These are phyloP conservation scores for Mormyrops attenuatus DNA, from an alignment of 2,797 vertebrate species.

Conservation along the genomic window DNA sequence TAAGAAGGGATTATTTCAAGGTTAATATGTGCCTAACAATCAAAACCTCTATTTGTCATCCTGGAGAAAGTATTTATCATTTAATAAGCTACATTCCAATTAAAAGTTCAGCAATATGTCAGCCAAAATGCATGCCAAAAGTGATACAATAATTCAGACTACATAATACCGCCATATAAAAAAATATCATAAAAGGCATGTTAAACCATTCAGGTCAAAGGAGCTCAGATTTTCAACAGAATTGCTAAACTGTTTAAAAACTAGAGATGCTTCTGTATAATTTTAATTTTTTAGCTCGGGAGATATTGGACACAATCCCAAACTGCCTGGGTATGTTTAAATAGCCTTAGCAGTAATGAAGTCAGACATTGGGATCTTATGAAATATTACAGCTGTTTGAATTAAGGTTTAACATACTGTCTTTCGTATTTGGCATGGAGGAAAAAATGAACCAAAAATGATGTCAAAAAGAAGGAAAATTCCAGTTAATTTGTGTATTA, in stretches of 20 bases:
- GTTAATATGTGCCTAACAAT: neutral
- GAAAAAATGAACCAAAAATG: neutral
- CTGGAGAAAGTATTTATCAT: neutral
- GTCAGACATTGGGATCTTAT: neutral
- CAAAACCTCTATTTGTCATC: neutral
- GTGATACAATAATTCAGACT: neutral
- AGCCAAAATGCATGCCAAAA: neutral
- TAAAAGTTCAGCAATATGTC: neutral
- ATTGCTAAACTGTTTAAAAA: neutral
- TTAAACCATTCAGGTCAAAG: neutral
- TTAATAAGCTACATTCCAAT: neutral
- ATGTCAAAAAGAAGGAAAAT: neutral
- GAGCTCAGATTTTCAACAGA: neutral
- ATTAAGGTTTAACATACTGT: neutral
- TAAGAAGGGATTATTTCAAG: neutral
- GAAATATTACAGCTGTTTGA: slow-evolving; percentile 9
- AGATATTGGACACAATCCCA: neutral
- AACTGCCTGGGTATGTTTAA: neutral
- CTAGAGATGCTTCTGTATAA: neutral
- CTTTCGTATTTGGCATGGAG: neutral
- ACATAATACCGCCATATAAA: neutral
- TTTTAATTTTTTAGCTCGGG: neutral
- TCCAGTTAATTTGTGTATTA: neutral
- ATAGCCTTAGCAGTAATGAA: neutral
- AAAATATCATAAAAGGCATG: neutral